A percentile compares a stretch with the other conserved stretches of the same genome.
These are phyloP conservation scores for Odontamblyopus rebecca DNA, from an alignment of 2,797 vertebrate species.

Conservation along the genomic window DNA sequence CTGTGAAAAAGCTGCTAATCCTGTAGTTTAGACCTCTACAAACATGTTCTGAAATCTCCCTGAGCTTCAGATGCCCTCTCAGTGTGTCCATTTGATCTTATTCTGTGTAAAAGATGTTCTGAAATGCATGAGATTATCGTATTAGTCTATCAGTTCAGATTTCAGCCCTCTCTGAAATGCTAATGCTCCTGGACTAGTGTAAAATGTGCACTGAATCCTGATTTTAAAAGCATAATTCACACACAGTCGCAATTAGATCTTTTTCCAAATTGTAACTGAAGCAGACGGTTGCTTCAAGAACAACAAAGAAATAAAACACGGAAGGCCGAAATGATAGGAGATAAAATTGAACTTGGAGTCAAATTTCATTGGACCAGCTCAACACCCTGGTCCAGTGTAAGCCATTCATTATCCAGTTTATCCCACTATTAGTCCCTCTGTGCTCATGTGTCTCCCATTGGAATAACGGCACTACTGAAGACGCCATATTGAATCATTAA, in stretches of 20 bases:
- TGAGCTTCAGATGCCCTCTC: too few species aligned
- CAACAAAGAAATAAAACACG: neutral
- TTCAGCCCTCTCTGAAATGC: neutral
- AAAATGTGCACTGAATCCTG: neutral
- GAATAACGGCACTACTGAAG: neutral
- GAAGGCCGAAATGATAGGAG: neutral
- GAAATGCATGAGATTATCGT: too few species aligned
- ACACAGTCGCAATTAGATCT: too few species aligned
- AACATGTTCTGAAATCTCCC: too few species aligned
- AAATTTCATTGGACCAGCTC: neutral
- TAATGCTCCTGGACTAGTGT: neutral
- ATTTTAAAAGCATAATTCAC: neutral
- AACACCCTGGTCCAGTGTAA: neutral
- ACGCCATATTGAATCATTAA: neutral
- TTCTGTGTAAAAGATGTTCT: too few species aligned
- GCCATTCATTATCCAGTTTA: neutral
- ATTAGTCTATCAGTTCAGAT: too few species aligned
- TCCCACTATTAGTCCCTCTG: neutral
- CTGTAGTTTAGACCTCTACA: too few species aligned
- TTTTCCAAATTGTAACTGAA: neutral
- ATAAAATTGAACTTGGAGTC: neutral
- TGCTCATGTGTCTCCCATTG: neutral
- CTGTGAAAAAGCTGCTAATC: too few species aligned
- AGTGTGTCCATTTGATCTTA: too few species aligned
- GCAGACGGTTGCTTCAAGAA: neutral